Evolutionary conservation across 2,888 invertebrate species (phyloP), one percentile per base, ranked within the genome.

Genomic region (Cerceris rybyensis): DNA sequence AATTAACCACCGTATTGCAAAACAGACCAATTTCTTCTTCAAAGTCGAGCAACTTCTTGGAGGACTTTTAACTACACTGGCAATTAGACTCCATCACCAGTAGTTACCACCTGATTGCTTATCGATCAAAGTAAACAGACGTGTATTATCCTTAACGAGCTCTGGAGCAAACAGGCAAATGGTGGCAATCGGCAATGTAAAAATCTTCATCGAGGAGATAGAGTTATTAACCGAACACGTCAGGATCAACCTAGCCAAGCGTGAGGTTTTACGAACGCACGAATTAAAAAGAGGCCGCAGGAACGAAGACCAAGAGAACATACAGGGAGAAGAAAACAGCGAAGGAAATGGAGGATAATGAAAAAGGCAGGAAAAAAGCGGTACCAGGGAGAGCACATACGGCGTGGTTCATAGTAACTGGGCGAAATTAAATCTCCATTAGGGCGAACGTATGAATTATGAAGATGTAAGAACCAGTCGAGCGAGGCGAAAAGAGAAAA

Each of bases 381-480:
- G 41, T 58, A 59, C 46, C 9, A 9, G 49, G 50, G 77, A 65
- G 39, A 28, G 14, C 57, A 73, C 55, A 52, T 41, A n/a, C 61
- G 71, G 67, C 63, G 72, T 80, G 76, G 75, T 72, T 59, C 69
- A 68, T 73, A 81, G 77, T 74, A 78, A 87, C 82, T 82, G 80
- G 77, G 83, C 83, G 83, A 88, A 89, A 88, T 89, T 88, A 88
- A 88, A 88, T 88, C 87, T 87, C 88, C 88, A 88, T 88, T 88
- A 88, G 83, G 85, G 78, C 70, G 80, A 80, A 75, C 82, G 86
- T 80, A 84, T 88, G 85, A 88, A 88, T 89, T 86, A 88, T 86
- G 87, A 86, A 88, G 88, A 88, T 68, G 81, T 80, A 83, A 81
- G 77, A 75, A 66, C 75, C 72, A 79, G 63, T 61, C 61, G 59